phyloP scores from a whole-genome alignment of 2,888 invertebrate genomes.

The Eupithecia exiguata region DNA sequence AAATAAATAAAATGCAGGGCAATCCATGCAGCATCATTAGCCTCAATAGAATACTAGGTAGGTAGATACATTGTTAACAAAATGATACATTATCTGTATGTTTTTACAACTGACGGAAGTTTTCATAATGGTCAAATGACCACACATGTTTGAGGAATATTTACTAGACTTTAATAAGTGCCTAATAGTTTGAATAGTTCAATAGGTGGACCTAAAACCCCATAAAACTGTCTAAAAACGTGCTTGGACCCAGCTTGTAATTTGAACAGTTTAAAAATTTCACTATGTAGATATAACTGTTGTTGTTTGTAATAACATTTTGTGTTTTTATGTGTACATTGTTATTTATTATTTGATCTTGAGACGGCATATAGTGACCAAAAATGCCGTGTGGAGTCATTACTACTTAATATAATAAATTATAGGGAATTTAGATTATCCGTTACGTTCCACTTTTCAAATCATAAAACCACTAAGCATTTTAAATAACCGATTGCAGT shows the following conservation, averaged over 20 bases:
- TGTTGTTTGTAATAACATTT: neutral
- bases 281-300: neutral
- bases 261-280: neutral
- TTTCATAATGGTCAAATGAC: neutral
- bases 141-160: neutral
- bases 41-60: neutral
- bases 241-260: neutral
- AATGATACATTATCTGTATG: neutral
- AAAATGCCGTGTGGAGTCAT: neutral
- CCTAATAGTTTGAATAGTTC: neutral
- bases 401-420: neutral
- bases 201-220: neutral
- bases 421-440: neutral
- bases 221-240: neutral
- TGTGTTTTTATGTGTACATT: neutral
- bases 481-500: constrained; percentile 1
- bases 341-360: neutral
- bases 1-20: neutral
- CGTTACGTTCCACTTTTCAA: neutral
- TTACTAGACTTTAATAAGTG: neutral
- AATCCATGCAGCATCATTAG: neutral
- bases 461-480: neutral
- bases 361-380: neutral
- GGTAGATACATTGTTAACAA: too few species aligned
- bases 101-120: neutral